These are phyloP conservation scores for Peucedramus taeniatus DNA, from an alignment of 2,113 vertebrate genomes.

Conservation along the genomic window DNA sequence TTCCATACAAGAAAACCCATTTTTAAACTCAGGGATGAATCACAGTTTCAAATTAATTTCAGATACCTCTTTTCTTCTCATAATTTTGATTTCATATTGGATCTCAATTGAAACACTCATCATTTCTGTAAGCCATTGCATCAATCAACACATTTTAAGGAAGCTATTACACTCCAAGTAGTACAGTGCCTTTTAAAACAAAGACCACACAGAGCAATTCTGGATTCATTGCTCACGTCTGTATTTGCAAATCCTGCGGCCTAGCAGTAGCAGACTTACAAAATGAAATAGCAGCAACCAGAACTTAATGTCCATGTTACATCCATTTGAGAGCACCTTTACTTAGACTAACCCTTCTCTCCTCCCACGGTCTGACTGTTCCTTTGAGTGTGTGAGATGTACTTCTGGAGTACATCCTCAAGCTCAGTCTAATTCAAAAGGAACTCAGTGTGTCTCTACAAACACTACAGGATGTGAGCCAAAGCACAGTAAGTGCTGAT, in stretches of 20 bases:
- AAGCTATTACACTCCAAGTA: not conserved
- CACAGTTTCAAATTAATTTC: not conserved
- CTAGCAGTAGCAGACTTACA: not conserved
- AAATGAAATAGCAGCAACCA: not conserved
- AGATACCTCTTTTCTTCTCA: not conserved
- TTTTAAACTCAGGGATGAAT: not conserved
- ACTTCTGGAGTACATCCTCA: not conserved
- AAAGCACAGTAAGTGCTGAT: not conserved
- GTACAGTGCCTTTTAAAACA: not conserved
- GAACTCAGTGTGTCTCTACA: not conserved
- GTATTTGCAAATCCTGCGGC: not conserved
- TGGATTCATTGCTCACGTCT: not conserved
- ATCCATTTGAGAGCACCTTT: not conserved
- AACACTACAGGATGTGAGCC: not conserved
- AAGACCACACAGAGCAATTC: not conserved
- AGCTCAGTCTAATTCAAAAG: not conserved
- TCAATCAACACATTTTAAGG: not conserved
- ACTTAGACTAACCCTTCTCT: not conserved
- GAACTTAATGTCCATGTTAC: not conserved
- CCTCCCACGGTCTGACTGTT: not conserved
- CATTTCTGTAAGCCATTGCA: not conserved
- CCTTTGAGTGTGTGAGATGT: accelerated
- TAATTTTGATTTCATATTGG: not conserved
- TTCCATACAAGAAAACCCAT: not conserved
- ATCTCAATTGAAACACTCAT: not conserved